These are phyloP conservation scores for Petrocephalus sullivani DNA, from an alignment of 2,797 vertebrate species.

Conservation along the genomic window DNA sequence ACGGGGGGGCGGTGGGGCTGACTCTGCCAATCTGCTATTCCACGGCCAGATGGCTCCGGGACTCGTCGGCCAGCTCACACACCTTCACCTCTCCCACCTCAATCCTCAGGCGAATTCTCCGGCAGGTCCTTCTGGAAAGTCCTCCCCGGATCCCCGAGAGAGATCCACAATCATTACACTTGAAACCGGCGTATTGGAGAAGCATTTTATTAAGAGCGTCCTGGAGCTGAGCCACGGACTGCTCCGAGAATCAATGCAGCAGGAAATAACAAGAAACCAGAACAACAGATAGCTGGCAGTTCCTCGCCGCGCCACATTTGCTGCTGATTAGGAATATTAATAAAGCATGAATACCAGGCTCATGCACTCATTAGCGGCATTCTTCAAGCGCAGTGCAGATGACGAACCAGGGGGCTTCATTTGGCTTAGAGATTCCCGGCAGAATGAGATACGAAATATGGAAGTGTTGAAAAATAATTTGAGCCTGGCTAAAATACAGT, in stretches of 20 bases:
- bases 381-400: background rate
- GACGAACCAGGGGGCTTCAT: background rate
- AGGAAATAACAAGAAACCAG: background rate
- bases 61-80: background rate
- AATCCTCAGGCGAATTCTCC: background rate
- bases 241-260: constrained; percentile 1
- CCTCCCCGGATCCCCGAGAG: background rate
- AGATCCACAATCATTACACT: background rate
- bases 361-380: background rate
- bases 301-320: background rate
- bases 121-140: background rate
- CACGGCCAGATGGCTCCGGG: background rate
- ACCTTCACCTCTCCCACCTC: constrained; percentile 1
- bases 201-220: background rate
- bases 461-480: background rate
- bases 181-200: background rate
- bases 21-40: background rate
- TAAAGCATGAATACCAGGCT: background rate
- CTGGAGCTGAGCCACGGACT: background rate
- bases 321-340: constrained; percentile 10
- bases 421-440: background rate
- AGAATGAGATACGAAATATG: constrained; percentile 1
- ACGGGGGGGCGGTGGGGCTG: background rate
- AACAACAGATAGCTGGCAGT: background rate
- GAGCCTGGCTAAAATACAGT: background rate